Evolutionary conservation across 2,113 vertebrate genomes (phyloP).

Genomic region (Phodopus roborovskii): DNA sequence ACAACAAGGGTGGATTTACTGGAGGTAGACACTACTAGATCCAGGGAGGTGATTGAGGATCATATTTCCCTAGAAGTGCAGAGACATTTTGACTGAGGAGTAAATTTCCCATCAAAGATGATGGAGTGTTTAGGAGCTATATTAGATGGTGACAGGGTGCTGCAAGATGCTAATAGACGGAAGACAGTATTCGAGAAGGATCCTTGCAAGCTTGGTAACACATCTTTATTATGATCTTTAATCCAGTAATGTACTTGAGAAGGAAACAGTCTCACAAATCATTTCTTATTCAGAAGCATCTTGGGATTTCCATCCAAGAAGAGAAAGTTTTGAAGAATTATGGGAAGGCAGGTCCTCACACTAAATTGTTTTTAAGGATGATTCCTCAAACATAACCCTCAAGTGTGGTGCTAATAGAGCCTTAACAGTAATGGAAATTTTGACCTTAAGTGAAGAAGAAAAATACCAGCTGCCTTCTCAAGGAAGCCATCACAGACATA

Average conservation of each 20-base stretch:
- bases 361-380: neutral
- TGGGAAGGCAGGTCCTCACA: conserved; percentile 3
- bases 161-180: neutral
- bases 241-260: neutral
- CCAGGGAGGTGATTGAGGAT: neutral
- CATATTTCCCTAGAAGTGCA: neutral
- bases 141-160: neutral
- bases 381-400: conserved; percentile 45
- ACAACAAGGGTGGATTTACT: neutral
- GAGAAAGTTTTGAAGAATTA: neutral
- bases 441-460: conserved; percentile 55
- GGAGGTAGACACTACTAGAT: neutral
- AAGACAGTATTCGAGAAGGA: neutral
- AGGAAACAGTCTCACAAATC: neutral
- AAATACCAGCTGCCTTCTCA: conserved; percentile 24
- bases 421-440: conserved; percentile 52
- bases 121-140: conserved; percentile 26
- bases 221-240: neutral
- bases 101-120: conserved; percentile 14
- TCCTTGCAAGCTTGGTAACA: neutral
- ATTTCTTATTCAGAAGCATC: conserved; percentile 22
- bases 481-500: neutral
- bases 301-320: neutral
- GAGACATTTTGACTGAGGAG: neutral
- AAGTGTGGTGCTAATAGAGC: conserved; percentile 29